Evolutionary conservation across 2,888 invertebrate species (phyloP).

Genomic region (Diarsia rubi): DNA sequence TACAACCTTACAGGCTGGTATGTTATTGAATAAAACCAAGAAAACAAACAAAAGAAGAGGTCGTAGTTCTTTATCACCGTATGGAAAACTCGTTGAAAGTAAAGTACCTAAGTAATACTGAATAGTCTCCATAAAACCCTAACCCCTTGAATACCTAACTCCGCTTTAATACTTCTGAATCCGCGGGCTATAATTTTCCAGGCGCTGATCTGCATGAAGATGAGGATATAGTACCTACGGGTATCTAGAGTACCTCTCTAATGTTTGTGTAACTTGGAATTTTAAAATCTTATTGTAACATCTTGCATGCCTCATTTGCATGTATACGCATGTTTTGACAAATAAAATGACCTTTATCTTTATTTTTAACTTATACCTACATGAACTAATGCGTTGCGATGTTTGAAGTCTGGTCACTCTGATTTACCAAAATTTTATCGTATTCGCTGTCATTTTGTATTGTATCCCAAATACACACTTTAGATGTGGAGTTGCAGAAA

Average conservation of each 20-base stretch:
- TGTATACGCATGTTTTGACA: too few species aligned
- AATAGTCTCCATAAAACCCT: constrained; percentile 42
- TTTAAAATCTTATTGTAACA: too few species aligned
- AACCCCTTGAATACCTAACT: constrained; percentile 46
- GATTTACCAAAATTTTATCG: neutral
- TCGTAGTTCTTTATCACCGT: constrained; percentile 28
- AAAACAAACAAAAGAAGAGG: constrained; percentile 16
- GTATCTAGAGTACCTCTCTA: constrained; percentile 1
- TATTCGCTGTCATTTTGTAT: neutral
- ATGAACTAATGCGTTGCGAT: too few species aligned
- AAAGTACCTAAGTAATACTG: constrained; percentile 36
- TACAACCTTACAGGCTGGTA: neutral
- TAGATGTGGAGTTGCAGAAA: too few species aligned
- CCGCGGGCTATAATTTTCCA: constrained; percentile 48
- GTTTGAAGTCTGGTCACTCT: neutral
- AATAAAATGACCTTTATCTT: too few species aligned
- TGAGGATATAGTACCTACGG: constrained; percentile 4
- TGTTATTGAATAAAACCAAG: neutral
- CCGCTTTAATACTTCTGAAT: constrained; percentile 54
- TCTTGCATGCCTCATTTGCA: too few species aligned
- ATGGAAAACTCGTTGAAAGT: constrained; percentile 45
- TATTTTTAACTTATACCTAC: too few species aligned
- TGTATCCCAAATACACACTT: too few species aligned
- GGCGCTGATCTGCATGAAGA: constrained; percentile 40
- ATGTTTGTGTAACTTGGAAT: neutral